These are phyloP conservation scores for Eulithis testata DNA, from an alignment of 2,888 invertebrate species.

Conservation along the genomic window DNA sequence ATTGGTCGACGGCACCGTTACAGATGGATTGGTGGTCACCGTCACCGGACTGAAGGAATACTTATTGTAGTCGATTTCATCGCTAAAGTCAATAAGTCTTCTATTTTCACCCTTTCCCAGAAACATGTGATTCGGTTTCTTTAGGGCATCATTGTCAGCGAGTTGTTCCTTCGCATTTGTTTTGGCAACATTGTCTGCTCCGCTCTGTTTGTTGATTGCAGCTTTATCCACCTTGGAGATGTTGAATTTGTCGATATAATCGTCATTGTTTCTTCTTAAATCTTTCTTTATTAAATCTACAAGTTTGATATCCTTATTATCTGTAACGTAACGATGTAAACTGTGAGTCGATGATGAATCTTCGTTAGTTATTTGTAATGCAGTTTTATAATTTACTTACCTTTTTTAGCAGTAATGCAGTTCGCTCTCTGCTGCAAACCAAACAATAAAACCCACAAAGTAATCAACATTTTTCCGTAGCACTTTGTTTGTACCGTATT, in stretches of 20 bases:
- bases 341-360: not conserved
- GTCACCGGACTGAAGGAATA: conserved; percentile 9
- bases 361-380: not conserved
- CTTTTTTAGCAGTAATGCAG: conserved; percentile 5
- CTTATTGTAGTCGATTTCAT: conserved; percentile 9
- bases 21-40: not conserved
- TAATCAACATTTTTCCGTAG: conserved; percentile 14
- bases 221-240: not conserved
- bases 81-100: conserved; percentile 10
- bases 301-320: conserved; percentile 41
- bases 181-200: conserved; percentile 6
- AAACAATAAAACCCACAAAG: conserved; percentile 22
- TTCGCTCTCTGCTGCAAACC: conserved; percentile 3
- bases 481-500: conserved; percentile 10
- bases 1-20: not conserved
- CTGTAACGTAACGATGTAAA: conserved; percentile 9
- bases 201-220: conserved; percentile 14
- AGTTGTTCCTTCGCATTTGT: not conserved
- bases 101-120: conserved; percentile 7
- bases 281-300: conserved; percentile 51
- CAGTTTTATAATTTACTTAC: conserved; percentile 4
- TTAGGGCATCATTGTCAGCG: not conserved
- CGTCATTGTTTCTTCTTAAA: conserved; percentile 60
- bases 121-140: conserved; percentile 5
- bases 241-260: conserved; percentile 49